Base-by-base conservation (phyloP, 2,797 vertebrate genomes). In the Carcharodon carcharias region DNA sequence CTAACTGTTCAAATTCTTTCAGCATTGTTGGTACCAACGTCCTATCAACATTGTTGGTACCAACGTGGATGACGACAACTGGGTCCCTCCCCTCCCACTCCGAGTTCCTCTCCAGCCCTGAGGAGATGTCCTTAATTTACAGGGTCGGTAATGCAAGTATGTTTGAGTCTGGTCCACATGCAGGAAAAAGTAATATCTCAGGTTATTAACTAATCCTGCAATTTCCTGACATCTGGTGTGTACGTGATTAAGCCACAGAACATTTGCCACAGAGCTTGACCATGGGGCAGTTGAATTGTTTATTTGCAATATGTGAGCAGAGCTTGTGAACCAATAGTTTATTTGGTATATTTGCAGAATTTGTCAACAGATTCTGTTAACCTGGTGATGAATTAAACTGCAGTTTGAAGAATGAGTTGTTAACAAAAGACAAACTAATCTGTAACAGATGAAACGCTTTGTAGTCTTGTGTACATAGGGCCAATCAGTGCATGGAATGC, bases 181-280 rank as follows among this genome's bases (percentile, higher is more conserved):
- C n/a, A 40, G n/a, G 61, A 93, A n/a, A 93, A 93, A 93, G 56
- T 26, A 93, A 93, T 45, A 93, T 40, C 91, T 93, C 91, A 93
- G 35, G 93, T 93, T 93, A 93, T 67, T 93, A 67, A 67, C 91
- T 93, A 93, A 93, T 67, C 91, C 91, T 67, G 40, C 91, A 67
- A 93, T 93, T 93, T 93, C 91, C 63, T 45, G 91, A 67, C 91
- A 93, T 65, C 91, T 93, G 91, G 91, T 67, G 63, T 7, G 8
- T 45, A 93, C 63, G 40, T 67, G n/a, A 67, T 67, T 67, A 93
- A 65, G 21, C 61, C n/a, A 85, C 40, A 85, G 82, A 50, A 85
- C 18, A 26, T 45, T 45, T 85, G 7, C 40, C 21, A 12, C 61
- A 26, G 61, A 91, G 63, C 21, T 18, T 45, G 63, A 65, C 21